These are phyloP conservation scores for Crotalus helleri DNA, from an alignment of 2,113 vertebrate species.

Conservation along the genomic window DNA sequence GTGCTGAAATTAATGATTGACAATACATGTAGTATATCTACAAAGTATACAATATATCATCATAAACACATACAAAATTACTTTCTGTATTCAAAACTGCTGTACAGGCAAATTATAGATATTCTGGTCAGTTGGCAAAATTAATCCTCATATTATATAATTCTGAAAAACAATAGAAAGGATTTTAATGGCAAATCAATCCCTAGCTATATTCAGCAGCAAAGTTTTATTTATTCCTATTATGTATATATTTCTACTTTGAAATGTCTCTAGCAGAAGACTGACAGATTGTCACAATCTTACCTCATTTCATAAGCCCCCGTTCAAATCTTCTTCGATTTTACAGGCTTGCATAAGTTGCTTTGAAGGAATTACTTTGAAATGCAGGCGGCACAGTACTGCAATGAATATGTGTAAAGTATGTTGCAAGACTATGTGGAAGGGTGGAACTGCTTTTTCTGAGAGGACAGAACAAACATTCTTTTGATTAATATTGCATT, in stretches of 20 bases:
- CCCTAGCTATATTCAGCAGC: not conserved
- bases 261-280: not conserved
- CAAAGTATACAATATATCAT: not conserved
- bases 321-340: not conserved
- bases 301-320: constrained; percentile 1
- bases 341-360: not conserved
- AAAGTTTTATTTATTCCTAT: not conserved
- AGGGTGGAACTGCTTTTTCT: not conserved
- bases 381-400: not conserved
- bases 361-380: not conserved
- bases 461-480: not conserved
- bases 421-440: not conserved
- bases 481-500: not conserved
- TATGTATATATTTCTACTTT: not conserved
- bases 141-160: not conserved
- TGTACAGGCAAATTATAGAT: not conserved
- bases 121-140: not conserved
- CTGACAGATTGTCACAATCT: not conserved
- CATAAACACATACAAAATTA: not conserved
- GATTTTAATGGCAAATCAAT: not conserved
- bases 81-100: no score
- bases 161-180: not conserved
- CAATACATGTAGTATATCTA: not conserved
- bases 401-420: not conserved
- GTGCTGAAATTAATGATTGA: not conserved